Conservation (phyloP, 2,113 vertebrate species). For the Xenopus laevis region DNA sequence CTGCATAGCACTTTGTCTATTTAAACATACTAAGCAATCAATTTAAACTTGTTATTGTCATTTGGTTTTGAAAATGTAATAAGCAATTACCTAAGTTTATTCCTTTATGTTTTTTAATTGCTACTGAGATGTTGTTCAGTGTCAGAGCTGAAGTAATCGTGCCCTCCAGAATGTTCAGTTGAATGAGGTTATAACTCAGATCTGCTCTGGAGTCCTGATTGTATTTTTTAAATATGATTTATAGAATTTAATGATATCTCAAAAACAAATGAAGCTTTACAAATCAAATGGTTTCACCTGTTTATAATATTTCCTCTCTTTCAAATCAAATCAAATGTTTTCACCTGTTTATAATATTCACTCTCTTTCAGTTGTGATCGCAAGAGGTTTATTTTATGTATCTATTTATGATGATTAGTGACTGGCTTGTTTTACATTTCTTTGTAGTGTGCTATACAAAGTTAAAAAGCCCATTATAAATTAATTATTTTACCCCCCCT, state of each 20-base stretch:
- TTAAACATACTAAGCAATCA: slow-evolving; percentile 62
- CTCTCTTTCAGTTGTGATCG: not conserved
- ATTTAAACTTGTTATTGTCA: slow-evolving; percentile 72
- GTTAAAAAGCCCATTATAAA: not conserved
- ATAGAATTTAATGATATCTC: slow-evolving; percentile 51
- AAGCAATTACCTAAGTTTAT: slow-evolving; percentile 65
- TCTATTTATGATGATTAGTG: not conserved
- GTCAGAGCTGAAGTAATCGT: slow-evolving; percentile 60
- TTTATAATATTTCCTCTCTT: slow-evolving; percentile 19
- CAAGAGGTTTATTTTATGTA: not conserved
- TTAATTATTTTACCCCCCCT: too few species aligned
- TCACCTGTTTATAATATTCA: slow-evolving; percentile 28
- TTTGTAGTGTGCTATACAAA: not conserved
- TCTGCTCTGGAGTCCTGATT: slow-evolving; percentile 46
- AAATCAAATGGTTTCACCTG: slow-evolving; percentile 43
- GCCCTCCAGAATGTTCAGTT: slow-evolving; percentile 60
- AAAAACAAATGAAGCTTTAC: slow-evolving; percentile 28
- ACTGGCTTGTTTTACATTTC: not conserved
- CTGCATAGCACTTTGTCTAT: slow-evolving; percentile 43
- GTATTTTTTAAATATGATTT: slow-evolving; percentile 56
- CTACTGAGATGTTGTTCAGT: slow-evolving; percentile 58
- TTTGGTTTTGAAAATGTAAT: slow-evolving; percentile 67
- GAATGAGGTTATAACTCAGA: slow-evolving; percentile 53
- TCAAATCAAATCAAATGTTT: slow-evolving; percentile 49
- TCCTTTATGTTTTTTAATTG: slow-evolving; percentile 68